Evolutionary conservation across 2,797 vertebrate genomes (phyloP), one percentile per base, ranked within the genome.

Genomic region (Hybognathus amarus): DNA sequence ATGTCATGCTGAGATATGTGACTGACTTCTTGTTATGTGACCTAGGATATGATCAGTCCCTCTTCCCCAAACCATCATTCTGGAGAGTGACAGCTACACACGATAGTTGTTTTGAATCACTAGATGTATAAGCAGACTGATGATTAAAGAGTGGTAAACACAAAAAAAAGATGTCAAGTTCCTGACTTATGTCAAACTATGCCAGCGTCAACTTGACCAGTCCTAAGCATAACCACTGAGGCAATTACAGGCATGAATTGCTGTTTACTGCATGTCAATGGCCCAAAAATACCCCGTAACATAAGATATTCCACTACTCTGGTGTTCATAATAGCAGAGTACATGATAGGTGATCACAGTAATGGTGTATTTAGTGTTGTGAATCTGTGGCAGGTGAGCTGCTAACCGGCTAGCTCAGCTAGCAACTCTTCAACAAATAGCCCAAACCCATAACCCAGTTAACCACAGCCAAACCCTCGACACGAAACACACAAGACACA

Each of bases 371-470:
- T 18, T 33, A 50, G 45, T 42, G 13, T 52, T 27, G 30, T 52
- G 63, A 40, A 54, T 38, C 45, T 52, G 22, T 52, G 79, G 69
- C 63, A 83, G 81, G 73, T 83, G 81, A 83, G 81, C 73, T 45
- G 81, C 81, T 83, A 83, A 83, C 63, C 63, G 50, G 73, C 73
- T 83, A 77, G 47, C 80, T 22, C 1, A 11, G 73, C 63, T 76
- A 83, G 71, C 80, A 76, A 76, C 61, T 68, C 63, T 54, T 83
- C 47, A 56, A 2, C 11, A 56, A 76, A 45, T 50, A 33, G 3
- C 12, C 33, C 59, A 11, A 66, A 27, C n/a, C 59, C 17, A 24
- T 24, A 27, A 82, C 20, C 69, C 30, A 59, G 17, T 24, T 30
- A 9, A 40, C 5, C 50, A 17, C 45, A 67, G 36, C 12, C 7